These are phyloP conservation scores for Apamea crenata DNA, from an alignment of 2,888 invertebrate species.

Conservation along the genomic window DNA sequence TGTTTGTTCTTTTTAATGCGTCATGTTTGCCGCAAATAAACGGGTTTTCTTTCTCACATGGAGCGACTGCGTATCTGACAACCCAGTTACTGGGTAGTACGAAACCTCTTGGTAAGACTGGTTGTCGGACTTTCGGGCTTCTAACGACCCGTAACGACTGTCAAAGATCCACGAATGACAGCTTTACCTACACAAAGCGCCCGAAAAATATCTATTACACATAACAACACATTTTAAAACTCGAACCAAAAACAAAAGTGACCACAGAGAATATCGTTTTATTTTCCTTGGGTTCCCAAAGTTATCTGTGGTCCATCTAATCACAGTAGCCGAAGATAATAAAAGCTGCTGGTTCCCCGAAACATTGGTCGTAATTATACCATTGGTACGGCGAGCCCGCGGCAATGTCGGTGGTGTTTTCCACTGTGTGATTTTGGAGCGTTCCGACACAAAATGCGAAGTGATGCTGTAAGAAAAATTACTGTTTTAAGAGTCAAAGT, in stretches of 20 bases:
- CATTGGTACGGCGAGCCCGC: slow-evolving; percentile 72
- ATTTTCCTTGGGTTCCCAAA: slow-evolving; percentile 69
- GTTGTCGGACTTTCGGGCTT: too few relatives aligned
- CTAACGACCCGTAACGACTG: too few relatives aligned
- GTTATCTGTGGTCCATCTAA: slow-evolving; percentile 85
- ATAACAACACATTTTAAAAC: slow-evolving; percentile 45
- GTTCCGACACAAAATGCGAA: slow-evolving; percentile 47
- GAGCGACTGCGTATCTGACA: too few relatives aligned
- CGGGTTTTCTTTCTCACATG: too few relatives aligned
- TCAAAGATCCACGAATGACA: too few relatives aligned
- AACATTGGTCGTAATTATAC: slow-evolving; percentile 82
- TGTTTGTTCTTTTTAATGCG: too few relatives aligned
- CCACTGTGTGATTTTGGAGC: slow-evolving; percentile 32
- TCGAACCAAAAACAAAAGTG: slow-evolving; percentile 40
- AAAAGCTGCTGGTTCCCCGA: slow-evolving; percentile 79
- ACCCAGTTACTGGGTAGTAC: too few relatives aligned
- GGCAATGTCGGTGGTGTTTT: slow-evolving; percentile 66
- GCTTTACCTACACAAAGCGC: neutral
- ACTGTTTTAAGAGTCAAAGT: neutral
- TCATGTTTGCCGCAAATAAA: too few relatives aligned
- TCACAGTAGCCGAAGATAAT: slow-evolving; percentile 84
- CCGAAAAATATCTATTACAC: slow-evolving; percentile 32
- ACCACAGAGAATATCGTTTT: slow-evolving; percentile 57
- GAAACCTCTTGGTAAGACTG: too few relatives aligned
- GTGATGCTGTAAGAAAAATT: neutral